These are phyloP conservation scores for Dasypolia templi DNA, from an alignment of 2,888 invertebrate genomes.

Conservation along the genomic window DNA sequence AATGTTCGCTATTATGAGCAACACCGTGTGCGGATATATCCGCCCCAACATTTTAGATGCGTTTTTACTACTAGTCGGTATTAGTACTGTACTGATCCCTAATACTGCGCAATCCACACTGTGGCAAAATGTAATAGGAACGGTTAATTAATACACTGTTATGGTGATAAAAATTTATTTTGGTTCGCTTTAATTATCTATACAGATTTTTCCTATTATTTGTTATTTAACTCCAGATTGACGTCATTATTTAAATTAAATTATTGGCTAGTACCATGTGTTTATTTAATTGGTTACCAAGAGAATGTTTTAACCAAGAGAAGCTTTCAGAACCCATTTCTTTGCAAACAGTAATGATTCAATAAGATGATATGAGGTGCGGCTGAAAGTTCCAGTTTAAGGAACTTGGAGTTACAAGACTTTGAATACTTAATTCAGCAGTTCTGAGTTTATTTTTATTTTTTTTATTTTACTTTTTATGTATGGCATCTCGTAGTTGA, in stretches of 20 bases:
- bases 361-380: not conserved
- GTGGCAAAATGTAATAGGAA: not conserved
- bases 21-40: constrained; percentile 22
- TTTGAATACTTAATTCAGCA: no score
- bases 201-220: constrained; percentile 9
- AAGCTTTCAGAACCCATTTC: not conserved
- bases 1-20: constrained; percentile 43
- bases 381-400: constrained; percentile 12
- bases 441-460: no score
- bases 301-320: no score
- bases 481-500: no score
- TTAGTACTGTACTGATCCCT: not conserved
- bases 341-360: not conserved
- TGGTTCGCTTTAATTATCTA: not conserved
- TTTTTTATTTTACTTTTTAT: no score
- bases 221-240: not conserved
- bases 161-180: constrained; percentile 12
- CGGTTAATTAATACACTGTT: constrained; percentile 23
- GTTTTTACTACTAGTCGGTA: not conserved
- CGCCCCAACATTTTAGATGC: constrained; percentile 40
- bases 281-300: not conserved
- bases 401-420: not conserved
- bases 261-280: not conserved
- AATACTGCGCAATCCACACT: constrained; percentile 10
- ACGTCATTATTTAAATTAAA: not conserved